Conservation (phyloP, 1,140 invertebrate genomes). For the Argopecten irradians region DNA sequence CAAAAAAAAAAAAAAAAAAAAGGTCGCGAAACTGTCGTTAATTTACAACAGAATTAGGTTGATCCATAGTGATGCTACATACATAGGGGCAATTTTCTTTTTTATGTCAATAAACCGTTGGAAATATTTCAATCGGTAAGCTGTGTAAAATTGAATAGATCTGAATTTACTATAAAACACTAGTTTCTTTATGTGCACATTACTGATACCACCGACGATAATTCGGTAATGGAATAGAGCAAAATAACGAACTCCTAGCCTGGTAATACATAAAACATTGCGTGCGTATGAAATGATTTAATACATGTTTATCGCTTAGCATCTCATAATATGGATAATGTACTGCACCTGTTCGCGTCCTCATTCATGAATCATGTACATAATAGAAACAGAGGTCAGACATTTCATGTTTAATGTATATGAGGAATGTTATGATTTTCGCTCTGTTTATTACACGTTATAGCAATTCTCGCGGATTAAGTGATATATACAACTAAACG, state of each 20-base stretch:
- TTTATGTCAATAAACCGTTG: too few species aligned
- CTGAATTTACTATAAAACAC: too few species aligned
- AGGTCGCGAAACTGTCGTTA: too few species aligned
- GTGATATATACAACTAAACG: too few species aligned
- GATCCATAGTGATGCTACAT: too few species aligned
- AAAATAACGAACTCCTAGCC: not conserved
- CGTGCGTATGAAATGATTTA: not conserved
- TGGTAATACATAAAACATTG: not conserved
- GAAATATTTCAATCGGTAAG: too few species aligned
- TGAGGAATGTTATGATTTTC: not conserved
- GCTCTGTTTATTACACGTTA: too few species aligned
- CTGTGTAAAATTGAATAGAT: too few species aligned
- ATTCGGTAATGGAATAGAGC: not conserved
- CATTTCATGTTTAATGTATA: not conserved
- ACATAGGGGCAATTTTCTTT: too few species aligned
- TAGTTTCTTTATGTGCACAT: not conserved
- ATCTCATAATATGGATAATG: not conserved
- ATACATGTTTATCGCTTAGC: not conserved
- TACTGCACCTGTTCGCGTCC: not conserved
- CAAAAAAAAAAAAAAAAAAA: too few species aligned
- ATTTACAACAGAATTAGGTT: too few species aligned
- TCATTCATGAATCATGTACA: not conserved
- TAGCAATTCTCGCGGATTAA: too few species aligned
- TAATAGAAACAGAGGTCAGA: conserved; percentile 1
- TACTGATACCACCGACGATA: not conserved